Evolutionary conservation across 2,113 vertebrate species (phyloP).

Genomic region (Hippotragus niger): DNA sequence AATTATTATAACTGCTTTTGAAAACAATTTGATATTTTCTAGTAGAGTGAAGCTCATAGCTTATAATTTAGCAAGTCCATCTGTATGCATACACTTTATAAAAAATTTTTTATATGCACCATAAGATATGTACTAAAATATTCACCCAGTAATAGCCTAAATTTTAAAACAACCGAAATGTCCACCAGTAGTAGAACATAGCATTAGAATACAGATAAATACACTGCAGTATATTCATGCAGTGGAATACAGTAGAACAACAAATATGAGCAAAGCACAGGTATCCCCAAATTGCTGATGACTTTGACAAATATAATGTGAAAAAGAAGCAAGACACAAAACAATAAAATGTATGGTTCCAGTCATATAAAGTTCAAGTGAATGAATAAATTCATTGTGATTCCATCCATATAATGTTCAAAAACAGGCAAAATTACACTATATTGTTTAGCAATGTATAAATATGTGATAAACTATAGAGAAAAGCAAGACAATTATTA

Average conservation of each 20-base stretch:
- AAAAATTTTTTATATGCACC: neutral
- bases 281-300: neutral
- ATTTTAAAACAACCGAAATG: neutral
- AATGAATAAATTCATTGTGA: neutral
- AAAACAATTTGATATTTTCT: neutral
- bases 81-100: neutral
- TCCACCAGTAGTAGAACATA: neutral
- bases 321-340: neutral
- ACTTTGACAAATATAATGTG: neutral
- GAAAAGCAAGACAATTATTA: neutral
- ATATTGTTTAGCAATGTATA: neutral
- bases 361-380: neutral
- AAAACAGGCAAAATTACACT: neutral
- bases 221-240: neutral
- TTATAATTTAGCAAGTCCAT: neutral
- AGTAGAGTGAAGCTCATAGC: neutral
- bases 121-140: neutral
- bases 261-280: neutral
- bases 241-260: neutral
- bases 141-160: neutral
- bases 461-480: neutral
- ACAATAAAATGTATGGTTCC: neutral
- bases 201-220: neutral
- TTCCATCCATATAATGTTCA: neutral
- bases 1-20: neutral